A percentile compares a stretch with the other conserved stretches of the same genome.
phyloP scores from a whole-genome alignment of 2,888 invertebrate species.

The Megaustenia siamemsis region DNA sequence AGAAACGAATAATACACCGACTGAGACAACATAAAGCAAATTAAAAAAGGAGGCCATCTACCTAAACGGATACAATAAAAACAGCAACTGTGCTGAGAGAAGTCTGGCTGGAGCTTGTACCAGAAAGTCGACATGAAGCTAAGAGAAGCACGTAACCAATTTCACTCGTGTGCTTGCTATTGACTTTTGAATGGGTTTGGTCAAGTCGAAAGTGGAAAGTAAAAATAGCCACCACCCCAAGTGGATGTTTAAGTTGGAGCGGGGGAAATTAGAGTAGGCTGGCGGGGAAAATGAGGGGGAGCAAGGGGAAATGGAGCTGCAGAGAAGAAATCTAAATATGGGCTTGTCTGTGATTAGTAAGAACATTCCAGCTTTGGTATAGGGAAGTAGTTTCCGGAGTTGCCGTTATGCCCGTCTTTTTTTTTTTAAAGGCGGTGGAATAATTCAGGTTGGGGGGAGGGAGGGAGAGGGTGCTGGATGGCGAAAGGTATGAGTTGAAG shows the following conservation, averaged over 20 bases:
- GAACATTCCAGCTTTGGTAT: neutral
- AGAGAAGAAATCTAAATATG: slow-evolving; percentile 4
- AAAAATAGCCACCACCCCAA: neutral
- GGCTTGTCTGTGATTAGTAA: neutral
- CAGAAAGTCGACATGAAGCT: slow-evolving; percentile 5
- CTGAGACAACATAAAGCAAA: neutral
- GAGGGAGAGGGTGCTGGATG: too few species aligned
- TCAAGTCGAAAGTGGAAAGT: slow-evolving; percentile 1
- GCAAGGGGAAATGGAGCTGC: neutral
- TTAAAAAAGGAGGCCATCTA: neutral
- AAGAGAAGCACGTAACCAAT: slow-evolving; percentile 42
- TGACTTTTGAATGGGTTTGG: slow-evolving; percentile 7
- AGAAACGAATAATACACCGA: too few species aligned
- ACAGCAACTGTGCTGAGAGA: neutral
- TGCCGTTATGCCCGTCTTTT: too few species aligned
- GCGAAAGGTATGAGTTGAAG: too few species aligned
- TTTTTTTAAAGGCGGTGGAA: too few species aligned
- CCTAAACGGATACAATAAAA: neutral
- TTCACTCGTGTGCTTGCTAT: slow-evolving; percentile 9
- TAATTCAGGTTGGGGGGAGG: too few species aligned
- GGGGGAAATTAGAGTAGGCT: neutral
- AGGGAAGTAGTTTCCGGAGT: too few species aligned
- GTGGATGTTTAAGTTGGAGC: neutral
- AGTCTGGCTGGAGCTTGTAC: neutral
- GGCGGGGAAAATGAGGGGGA: neutral